Percentiles rank a stretch among this genome's conserved stretches.
phyloP scores from a whole-genome alignment of 2,113 vertebrate species.

The Cinclus cinclus region DNA sequence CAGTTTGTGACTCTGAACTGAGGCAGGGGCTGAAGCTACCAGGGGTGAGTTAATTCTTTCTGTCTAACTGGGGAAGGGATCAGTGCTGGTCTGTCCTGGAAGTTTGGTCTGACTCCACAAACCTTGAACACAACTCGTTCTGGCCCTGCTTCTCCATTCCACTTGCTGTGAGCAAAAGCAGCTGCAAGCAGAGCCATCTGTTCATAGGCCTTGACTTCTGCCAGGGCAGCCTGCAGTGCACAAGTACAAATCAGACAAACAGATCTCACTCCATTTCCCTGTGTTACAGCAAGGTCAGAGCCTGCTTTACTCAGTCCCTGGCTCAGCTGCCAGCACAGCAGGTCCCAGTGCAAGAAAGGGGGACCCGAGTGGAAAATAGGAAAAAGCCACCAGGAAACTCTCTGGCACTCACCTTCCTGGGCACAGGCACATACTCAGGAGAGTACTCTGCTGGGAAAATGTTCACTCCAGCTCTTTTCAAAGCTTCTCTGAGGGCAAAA shows the following conservation, averaged over 20 bases:
- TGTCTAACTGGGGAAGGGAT: neutral
- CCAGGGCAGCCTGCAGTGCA: conserved; percentile 70
- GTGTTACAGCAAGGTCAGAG: rapidly evolving
- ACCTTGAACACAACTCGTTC: conserved; percentile 85
- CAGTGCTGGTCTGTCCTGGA: neutral
- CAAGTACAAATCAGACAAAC: neutral
- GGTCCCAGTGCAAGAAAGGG: neutral
- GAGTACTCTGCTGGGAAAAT: conserved; percentile 84
- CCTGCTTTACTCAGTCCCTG: neutral
- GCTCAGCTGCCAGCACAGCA: neutral
- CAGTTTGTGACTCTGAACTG: neutral
- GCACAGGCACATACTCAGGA: conserved; percentile 73
- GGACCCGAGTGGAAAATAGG: rapidly evolving
- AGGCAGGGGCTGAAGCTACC: neutral
- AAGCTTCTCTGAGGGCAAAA: conserved; percentile 67
- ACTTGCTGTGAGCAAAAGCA: conserved; percentile 86
- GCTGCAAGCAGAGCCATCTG: conserved; percentile 87
- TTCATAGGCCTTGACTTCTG: conserved; percentile 80
- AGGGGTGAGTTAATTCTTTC: neutral
- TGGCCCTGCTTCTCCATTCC: conserved; percentile 80
- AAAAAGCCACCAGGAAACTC: neutral
- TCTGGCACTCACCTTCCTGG: conserved; percentile 75
- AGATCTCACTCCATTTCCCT: neutral
- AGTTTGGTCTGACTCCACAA: neutral
- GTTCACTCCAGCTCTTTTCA: conserved; percentile 84